Base-by-base conservation (phyloP, 2,888 invertebrate species). In the Andricus curvator region DNA sequence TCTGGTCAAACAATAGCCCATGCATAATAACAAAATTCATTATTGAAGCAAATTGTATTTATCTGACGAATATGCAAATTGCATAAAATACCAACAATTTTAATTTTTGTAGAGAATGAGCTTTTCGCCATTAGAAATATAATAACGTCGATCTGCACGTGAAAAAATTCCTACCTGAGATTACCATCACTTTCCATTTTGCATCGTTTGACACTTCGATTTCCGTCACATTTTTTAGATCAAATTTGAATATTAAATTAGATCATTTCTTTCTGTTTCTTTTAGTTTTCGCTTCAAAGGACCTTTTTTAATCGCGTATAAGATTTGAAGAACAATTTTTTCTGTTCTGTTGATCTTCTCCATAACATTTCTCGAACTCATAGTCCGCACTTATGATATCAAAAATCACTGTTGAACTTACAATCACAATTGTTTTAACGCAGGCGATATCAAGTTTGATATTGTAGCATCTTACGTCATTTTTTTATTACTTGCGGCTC, bases 351-450 rank as follows among this genome's bases (percentile, higher is more conserved):
- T 56, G 29, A 33, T 33, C n/a, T 51, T 29, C 29, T 56, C 56
- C 56, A 74, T 74, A 70, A 70, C 29, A 56, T 74, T n/a, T 74
- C 17, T 70, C 29, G 22, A 70, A 70, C 48, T 70, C 70, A 70
- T 70, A 70, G 20, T 70, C 48, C 70, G 22, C 48, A 20, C 56
- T n/a, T 56, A 56, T 70, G 9, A 29, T 70, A 37, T 37, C 25
- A 68, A 68, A 41, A 41, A 48, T 68, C 67, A 68, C 67, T 68
- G 48, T 17, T 68, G 22, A 70, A 70, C 44, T 9, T 70, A 20
- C 3, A 70, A 70, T 48, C 70, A 70, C 70, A 70, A 68, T 68
- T 68, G 67, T 44, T 68, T 68, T 68, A 44, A 44, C 44, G 44
- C 44, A 68, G 41, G 67, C 67, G 41, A 41, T 41, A 22, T 68